Conservation (phyloP, 2,113 vertebrate species). For the Protobothrops mucrosquamatus region DNA sequence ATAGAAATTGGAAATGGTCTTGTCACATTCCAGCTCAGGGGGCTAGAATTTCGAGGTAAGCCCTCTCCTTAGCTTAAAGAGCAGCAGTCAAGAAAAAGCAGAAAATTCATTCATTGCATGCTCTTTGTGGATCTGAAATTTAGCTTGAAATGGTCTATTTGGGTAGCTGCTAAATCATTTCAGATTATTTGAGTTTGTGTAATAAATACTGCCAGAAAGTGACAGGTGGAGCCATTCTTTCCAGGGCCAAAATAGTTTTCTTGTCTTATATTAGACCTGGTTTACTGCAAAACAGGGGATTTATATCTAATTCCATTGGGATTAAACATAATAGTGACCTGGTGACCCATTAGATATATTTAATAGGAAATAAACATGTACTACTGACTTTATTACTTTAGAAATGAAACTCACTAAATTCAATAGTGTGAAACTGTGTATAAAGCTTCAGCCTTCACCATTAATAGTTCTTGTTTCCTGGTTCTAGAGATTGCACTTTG, state of each 20-base stretch:
- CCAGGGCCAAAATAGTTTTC: not conserved
- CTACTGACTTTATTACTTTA: not conserved
- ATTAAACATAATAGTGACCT: not conserved
- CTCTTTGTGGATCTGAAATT: not conserved
- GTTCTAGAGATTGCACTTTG: not conserved
- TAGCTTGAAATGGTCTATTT: not conserved
- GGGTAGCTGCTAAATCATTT: conserved; percentile 11
- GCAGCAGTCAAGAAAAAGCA: conserved; percentile 8
- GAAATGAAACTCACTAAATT: not conserved
- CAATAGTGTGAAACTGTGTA: not conserved
- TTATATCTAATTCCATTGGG: not conserved
- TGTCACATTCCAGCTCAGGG: conserved; percentile 95
- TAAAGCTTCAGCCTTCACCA: not conserved
- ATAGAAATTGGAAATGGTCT: conserved; percentile 95
- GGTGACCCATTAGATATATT: not conserved
- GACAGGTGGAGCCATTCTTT: not conserved
- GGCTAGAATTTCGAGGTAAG: conserved; percentile 97
- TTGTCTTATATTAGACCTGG: not conserved
- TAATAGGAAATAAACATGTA: not conserved
- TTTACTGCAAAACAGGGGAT: not conserved
- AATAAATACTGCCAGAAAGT: not conserved
- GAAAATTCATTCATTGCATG: not conserved
- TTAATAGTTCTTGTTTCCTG: not conserved
- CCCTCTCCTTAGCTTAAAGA: not conserved
- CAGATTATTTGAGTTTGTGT: not conserved